A percentile compares a stretch with the other conserved stretches of the same genome.
These are phyloP conservation scores for Rhagoletis pomonella DNA, from an alignment of 1,140 invertebrate species.

Conservation along the genomic window DNA sequence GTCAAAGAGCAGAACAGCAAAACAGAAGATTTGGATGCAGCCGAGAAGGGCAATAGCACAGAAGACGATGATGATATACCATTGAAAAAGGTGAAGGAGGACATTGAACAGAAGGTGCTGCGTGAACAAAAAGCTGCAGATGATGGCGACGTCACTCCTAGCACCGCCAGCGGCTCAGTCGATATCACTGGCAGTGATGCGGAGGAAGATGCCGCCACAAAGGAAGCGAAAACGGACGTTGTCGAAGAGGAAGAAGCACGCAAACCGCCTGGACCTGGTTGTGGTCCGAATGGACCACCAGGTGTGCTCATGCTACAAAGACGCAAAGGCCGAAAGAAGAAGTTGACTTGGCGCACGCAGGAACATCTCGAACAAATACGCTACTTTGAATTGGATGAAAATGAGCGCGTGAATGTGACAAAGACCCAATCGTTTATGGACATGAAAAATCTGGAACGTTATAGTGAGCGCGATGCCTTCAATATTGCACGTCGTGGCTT, in stretches of 20 bases:
- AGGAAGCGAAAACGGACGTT: constrained; percentile 52
- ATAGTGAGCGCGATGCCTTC: constrained; percentile 86
- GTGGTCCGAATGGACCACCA: constrained; percentile 71
- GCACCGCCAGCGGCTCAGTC: constrained; percentile 29
- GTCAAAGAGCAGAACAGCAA: constrained; percentile 73
- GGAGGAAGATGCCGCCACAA: constrained; percentile 59
- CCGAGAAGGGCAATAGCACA: constrained; percentile 63
- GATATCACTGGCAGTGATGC: constrained; percentile 60
- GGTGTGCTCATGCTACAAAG: constrained; percentile 70
- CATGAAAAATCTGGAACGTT: constrained; percentile 92
- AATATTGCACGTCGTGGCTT: constrained; percentile 84
- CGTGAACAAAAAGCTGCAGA: constrained; percentile 61
- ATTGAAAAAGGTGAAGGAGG: constrained; percentile 71
- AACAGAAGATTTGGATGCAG: constrained; percentile 60
- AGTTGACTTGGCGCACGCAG: constrained; percentile 88
- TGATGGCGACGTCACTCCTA: constrained; percentile 55
- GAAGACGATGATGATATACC: constrained; percentile 71
- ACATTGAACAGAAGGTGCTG: constrained; percentile 69
- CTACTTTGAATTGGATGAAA: constrained; percentile 95
- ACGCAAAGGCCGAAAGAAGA: constrained; percentile 85
- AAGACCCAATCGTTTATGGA: constrained; percentile 87
- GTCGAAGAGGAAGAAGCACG: constrained; percentile 65
- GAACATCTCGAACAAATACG: constrained; percentile 86
- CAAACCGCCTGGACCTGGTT: constrained; percentile 68
- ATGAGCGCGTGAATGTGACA: constrained; percentile 94